Evolutionary conservation across 2,797 vertebrate genomes (phyloP), one percentile per base, ranked within the genome.

Genomic region (Mareca strepera): DNA sequence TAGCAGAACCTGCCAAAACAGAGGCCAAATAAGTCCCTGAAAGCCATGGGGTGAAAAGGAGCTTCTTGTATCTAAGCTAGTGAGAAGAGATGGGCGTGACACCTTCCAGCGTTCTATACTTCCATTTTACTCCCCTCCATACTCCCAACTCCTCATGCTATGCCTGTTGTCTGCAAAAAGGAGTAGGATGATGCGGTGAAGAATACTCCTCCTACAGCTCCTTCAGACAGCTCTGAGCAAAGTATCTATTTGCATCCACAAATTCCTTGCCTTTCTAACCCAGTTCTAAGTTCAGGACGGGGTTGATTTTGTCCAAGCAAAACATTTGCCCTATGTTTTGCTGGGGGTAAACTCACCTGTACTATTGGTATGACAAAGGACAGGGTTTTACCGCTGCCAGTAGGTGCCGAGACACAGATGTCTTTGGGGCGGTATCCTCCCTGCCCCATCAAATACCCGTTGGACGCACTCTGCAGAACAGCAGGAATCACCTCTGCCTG

Each of bases 361-460:
- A 99, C 95, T 68, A 99, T 97, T 1, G 99, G 99, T 63, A 99
- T 96, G 94, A 99, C 98, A 23, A 99, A 99, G 1, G 99, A 97
- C 75, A 99, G 96, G 0, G 99, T 99, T 96, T 99, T 99, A 26
- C 99, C 99, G 1, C 99, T 99, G 93, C 99, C 99, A 0, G 99
- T 99, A 2, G 99, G 99, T 15, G 99, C 99, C 0, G 99, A 99
- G 58, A 99, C 98, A 31, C 99, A 99, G 83, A 99, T 97, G 75
- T 99, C 99, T 50, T 97, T 98, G 80, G 99, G 99, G 67, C 96
- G 98, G 93, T 98, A 99, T n/a, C 99, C 99, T 0, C 98, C 99
- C 83, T 74, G 97, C 56, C 98, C 99, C 67, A 98, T 56, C 93
- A 99, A 96, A 41, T 98, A 98, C 11, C 99, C 99, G 0, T 92